Conservation (phyloP, 1,140 invertebrate genomes). For the Hormaphis cornu region DNA sequence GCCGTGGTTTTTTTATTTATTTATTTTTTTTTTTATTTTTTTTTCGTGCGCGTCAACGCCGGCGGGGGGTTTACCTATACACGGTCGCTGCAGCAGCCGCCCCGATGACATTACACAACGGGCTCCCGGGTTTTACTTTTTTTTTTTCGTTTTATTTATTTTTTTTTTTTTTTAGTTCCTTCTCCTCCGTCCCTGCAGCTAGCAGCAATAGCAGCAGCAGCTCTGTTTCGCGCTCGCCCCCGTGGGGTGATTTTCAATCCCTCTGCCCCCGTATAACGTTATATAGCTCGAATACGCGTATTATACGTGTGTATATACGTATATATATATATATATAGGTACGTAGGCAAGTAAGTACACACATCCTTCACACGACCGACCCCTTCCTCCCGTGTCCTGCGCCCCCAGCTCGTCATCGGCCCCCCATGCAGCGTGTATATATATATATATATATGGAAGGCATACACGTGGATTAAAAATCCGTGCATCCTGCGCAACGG, state of each 20-base stretch:
- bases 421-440: neutral
- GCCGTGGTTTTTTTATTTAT: too few relatives aligned
- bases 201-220: too few relatives aligned
- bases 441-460: neutral
- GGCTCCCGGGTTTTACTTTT: conserved; percentile 24
- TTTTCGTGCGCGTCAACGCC: conserved; percentile 27
- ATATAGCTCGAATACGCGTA: neutral
- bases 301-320: too few relatives aligned
- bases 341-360: neutral
- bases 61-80: conserved; percentile 26
- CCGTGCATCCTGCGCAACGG: conserved; percentile 3
- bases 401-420: neutral
- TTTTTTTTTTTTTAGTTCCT: neutral
- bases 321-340: neutral
- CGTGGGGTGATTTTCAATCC: conserved; percentile 23
- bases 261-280: neutral
- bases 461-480: conserved; percentile 16
- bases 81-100: neutral
- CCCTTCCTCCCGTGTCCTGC: neutral
- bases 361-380: neutral
- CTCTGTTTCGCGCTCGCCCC: neutral
- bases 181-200: too few relatives aligned
- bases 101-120: conserved; percentile 30
- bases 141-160: too few relatives aligned
- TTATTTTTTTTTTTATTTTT: too few relatives aligned